A percentile compares a stretch with the other conserved stretches of the same genome.
Evolutionary conservation across 2,113 vertebrate genomes (phyloP).

Genomic region (Choloepus hoffmanni): DNA sequence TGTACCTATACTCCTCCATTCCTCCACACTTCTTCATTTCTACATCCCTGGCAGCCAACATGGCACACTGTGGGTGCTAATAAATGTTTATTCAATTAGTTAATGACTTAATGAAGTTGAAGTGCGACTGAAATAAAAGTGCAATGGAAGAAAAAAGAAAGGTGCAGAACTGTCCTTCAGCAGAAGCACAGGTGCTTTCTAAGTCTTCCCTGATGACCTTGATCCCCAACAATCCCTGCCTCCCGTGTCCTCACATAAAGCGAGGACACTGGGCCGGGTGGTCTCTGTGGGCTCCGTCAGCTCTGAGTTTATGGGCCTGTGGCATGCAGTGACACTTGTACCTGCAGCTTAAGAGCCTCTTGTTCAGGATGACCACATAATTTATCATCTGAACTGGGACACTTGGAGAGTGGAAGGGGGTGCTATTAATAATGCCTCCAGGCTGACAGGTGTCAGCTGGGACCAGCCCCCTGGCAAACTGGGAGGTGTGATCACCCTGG

Average conservation of each 20-base stretch:
- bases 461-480: background rate
- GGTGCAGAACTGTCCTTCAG: background rate
- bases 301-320: background rate
- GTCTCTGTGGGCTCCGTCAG: background rate
- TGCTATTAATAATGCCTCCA: background rate
- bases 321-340: background rate
- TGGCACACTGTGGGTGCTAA: background rate
- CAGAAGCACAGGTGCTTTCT: background rate
- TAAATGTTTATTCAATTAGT: background rate
- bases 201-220: background rate
- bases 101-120: background rate
- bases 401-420: background rate
- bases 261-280: background rate
- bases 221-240: background rate
- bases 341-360: background rate
- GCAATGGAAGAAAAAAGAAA: background rate
- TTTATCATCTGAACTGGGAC: background rate
- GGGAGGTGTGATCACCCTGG: background rate
- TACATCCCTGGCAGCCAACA: background rate
- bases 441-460: background rate
- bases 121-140: background rate
- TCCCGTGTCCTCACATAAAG: background rate
- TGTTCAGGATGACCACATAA: background rate
- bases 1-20: too few species aligned
- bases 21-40: background rate